Evolutionary conservation across 2,797 vertebrate species (phyloP), one percentile per base, ranked within the genome.

Genomic region (Acanthis flammea): DNA sequence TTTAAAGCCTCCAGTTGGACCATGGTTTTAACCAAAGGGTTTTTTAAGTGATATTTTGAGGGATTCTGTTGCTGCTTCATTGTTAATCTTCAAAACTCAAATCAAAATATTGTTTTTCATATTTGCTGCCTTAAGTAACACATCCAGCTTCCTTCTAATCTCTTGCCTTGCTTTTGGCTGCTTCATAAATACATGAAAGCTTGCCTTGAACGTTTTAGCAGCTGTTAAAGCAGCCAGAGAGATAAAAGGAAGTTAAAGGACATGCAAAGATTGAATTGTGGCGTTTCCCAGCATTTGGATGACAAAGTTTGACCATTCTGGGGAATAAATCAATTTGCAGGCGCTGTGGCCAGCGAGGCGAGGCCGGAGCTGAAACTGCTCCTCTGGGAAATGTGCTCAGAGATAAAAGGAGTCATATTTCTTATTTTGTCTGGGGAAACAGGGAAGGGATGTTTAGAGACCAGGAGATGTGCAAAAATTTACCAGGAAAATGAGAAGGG

Each of bases 311-410:
- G 67, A 25, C 72, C 82, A 51, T 81, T 70, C 39, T 74, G 63
- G 93, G 60, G 71, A 51, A 85, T 82, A 92, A 95, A 81, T 96
- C 73, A 68, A 8, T 88, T 93, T 95, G 70, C 51, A 87, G 50
- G 37, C 82, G 3, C 21, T 83, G 42, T 39, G 85, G 91, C 87
- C 45, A 92, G 54, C 16, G n/a, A 70, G 71, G 86, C 84, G 94
- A 77, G 55, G 19, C 48, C 74, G 93, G 78, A 83, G 45, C 58
- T 72, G 86, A 18, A 94, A 89, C 79, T 53, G 51, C 41, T 95
- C 60, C 60, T 1, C 4, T 81, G 87, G 89, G 73, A 96, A 95
- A 94, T 84, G 47, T 63, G 75, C 42, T 80, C 44, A 81, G 83
- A 90, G 33, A 73, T 71, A 81, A 86, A 54, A 96, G n/a, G 74